These are phyloP conservation scores for Tetramorium parvispinum DNA, from an alignment of 1,140 invertebrate species.

Conservation along the genomic window DNA sequence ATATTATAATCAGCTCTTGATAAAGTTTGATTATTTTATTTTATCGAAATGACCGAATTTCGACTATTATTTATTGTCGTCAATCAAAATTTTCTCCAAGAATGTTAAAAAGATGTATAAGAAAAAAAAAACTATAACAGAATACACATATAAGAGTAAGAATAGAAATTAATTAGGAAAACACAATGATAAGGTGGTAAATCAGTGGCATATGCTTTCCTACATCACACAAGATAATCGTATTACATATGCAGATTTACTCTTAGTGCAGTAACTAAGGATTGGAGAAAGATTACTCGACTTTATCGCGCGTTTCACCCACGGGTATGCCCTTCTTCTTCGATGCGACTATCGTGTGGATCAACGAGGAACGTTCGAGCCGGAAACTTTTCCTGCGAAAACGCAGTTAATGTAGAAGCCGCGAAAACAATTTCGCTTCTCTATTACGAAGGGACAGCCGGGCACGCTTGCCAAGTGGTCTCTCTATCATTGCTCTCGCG, in stretches of 20 bases:
- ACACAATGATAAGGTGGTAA: background rate
- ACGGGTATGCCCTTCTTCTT: background rate
- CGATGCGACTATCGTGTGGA: background rate
- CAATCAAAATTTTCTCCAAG: background rate
- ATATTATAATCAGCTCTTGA: background rate
- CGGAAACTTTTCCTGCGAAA: background rate
- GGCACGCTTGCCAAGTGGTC: conserved; percentile 65
- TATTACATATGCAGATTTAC: background rate
- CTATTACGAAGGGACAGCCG: conserved; percentile 50
- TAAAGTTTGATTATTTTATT: background rate
- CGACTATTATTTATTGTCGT: background rate
- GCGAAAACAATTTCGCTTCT: conserved; percentile 72
- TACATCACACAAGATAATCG: background rate
- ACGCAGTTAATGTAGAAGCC: conserved; percentile 29
- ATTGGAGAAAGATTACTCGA: conserved; percentile 5
- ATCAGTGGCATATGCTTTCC: background rate
- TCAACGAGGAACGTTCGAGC: background rate
- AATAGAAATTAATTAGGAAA: background rate
- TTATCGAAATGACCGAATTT: background rate
- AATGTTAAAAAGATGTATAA: background rate
- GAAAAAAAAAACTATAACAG: background rate
- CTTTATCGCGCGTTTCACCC: background rate
- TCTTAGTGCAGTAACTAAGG: background rate
- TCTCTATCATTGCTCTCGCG: conserved; percentile 62
- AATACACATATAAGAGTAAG: background rate